Evolutionary conservation across 2,113 vertebrate genomes (phyloP).

Genomic region (Nothoprocta pentlandii): DNA sequence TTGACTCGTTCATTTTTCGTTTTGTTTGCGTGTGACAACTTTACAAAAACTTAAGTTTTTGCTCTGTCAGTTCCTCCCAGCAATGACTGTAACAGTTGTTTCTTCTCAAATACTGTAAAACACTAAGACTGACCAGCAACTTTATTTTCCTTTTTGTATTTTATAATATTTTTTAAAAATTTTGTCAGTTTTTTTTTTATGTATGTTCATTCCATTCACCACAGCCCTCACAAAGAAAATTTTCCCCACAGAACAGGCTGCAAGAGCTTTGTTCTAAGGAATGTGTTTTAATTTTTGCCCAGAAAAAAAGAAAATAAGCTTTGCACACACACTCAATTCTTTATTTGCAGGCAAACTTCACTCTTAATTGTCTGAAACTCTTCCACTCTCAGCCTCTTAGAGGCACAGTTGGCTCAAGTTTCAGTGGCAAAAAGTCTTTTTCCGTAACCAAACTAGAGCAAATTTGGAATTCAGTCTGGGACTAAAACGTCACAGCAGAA

Average conservation of each 20-base stretch:
- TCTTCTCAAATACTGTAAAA: conserved; percentile 85
- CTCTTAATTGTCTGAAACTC: conserved; percentile 89
- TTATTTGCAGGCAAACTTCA: conserved; percentile 93
- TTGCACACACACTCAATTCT: conserved; percentile 88
- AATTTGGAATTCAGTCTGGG: conserved; percentile 99
- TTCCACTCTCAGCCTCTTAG: conserved; percentile 97
- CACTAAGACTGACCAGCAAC: conserved; percentile 88
- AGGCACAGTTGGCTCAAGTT: conserved; percentile 99
- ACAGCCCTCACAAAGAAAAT: conserved; percentile 91
- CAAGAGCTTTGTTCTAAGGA: conserved; percentile 95
- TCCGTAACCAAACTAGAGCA: conserved; percentile 94
- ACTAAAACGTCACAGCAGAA: conserved; percentile 99
- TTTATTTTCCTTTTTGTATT: conserved; percentile 79
- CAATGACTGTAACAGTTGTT: conserved; percentile 85
- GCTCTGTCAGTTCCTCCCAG: conserved; percentile 82
- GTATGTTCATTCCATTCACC: conserved; percentile 87
- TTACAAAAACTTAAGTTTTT: conserved; percentile 80
- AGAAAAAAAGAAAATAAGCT: conserved; percentile 88
- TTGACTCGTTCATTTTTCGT: conserved; percentile 81
- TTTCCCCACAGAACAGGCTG: conserved; percentile 92
- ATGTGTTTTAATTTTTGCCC: conserved; percentile 97
- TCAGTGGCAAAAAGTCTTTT: conserved; percentile 96
- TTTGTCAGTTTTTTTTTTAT: conserved; percentile 85
- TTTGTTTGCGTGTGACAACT: conserved; percentile 80
- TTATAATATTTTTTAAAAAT: conserved; percentile 79